Base-by-base conservation (phyloP, 1,140 invertebrate genomes). In the Melanaphis sacchari region DNA sequence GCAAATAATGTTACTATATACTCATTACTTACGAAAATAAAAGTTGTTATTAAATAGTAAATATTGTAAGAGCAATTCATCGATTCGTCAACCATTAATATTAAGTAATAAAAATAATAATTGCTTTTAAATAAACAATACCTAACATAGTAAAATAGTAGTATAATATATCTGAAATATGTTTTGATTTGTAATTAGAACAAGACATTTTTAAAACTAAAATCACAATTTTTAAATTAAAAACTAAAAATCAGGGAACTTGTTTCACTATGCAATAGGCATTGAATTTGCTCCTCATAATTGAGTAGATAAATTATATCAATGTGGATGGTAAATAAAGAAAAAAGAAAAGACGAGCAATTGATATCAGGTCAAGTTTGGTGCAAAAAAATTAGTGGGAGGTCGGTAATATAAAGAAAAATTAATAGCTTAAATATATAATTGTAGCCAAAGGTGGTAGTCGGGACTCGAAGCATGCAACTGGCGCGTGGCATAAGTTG, bases 1-100 rank as follows among this genome's bases (percentile, higher is more conserved):
- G 15, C 59, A 76, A 76, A 76, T 76, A 76, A 76, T n/a, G 59
- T 76, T n/a, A 5, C 31, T 76, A 76, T 76, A 76, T 76, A n/a
- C 59, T 76, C 59, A 76, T 76, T 76, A 76, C n/a, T 76, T 21
- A n/a, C 59, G 15, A 76, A 76, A 76, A 76, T 76, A 76, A 76
- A 76, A n/a, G 59, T 76, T 76, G 59, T 76, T 76, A 76, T 76
- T n/a, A 76, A 76, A 76, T 76, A 9, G 59, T 76, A 76, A 76
- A 76, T n/a, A 76, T 76, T 76, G 0, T n/a, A 76, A 76, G n/a
- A n/a, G 59, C 31, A 76, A 76, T 76, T 15, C 31, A n/a, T n/a
- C 0, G 59, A 76, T n/a, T n/a, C n/a, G 31, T 76, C 18, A 18
- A n/a, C 59, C 31, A 76, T n/a, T 76, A 18, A n/a, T 18, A 76